phyloP scores from a whole-genome alignment of 2,113 vertebrate species.

The Festucalex cinctus region DNA sequence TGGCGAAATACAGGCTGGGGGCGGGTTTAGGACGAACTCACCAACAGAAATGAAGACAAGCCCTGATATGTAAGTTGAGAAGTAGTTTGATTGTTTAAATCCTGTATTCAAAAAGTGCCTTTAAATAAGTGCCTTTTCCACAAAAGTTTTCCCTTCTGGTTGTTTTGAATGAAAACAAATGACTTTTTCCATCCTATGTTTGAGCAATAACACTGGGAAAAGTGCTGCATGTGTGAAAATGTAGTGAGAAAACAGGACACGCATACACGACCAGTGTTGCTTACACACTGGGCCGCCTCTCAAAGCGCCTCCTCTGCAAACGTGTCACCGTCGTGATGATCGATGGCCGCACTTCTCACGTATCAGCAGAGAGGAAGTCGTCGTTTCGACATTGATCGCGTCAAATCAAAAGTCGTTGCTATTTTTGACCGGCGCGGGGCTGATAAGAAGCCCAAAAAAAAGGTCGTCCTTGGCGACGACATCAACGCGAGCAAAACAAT shows the following conservation, averaged over 20 bases:
- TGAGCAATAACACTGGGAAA: neutral
- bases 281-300: neutral
- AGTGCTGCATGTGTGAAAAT: neutral
- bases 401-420: neutral
- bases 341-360: slow-evolving; percentile 33
- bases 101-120: no score
- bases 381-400: slow-evolving; percentile 5
- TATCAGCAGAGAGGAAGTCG: slow-evolving; percentile 16
- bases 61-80: no score
- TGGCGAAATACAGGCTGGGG: no score
- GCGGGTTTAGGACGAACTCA: no score
- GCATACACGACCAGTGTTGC: neutral
- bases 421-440: no score
- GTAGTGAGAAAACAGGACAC: neutral
- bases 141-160: neutral
- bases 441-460: no score
- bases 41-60: no score
- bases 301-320: slow-evolving; percentile 27
- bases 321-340: slow-evolving; percentile 32
- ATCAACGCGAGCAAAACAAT: no score
- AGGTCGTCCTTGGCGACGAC: no score
- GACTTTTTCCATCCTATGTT: neutral
- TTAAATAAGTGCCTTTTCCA: neutral
- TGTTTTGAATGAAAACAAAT: neutral
- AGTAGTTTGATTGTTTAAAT: no score